phyloP scores from a whole-genome alignment of 2,797 vertebrate species.

The Lindbergichthys nudifrons region DNA sequence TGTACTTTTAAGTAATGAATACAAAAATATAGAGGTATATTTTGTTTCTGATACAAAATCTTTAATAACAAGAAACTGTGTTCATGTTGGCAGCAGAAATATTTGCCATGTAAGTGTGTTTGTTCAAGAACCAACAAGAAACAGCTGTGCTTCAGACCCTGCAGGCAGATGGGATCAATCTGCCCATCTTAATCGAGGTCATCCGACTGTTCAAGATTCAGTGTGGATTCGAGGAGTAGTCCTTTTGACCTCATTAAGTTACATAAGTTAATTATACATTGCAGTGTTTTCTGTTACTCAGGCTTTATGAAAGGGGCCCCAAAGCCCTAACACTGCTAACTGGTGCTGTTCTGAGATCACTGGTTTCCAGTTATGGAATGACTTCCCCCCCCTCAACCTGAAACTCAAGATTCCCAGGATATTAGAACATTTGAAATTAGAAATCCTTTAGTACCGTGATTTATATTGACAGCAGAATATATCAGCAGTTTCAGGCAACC shows the following conservation, averaged over 20 bases:
- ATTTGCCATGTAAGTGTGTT: background rate
- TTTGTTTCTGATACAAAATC: background rate
- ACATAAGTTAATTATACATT: background rate
- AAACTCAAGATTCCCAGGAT: constrained; percentile 5
- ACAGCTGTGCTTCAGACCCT: background rate
- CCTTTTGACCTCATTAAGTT: background rate
- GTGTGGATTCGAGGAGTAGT: background rate
- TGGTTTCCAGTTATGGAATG: background rate
- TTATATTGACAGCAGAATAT: background rate
- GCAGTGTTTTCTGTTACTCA: background rate
- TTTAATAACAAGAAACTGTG: background rate
- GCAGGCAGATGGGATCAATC: background rate
- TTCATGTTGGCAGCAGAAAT: background rate
- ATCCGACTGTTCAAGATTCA: background rate
- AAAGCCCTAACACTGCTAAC: background rate
- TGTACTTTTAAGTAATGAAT: background rate
- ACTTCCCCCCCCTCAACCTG: background rate
- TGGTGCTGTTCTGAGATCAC: background rate
- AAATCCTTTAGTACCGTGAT: background rate
- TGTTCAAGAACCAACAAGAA: background rate
- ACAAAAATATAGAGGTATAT: background rate
- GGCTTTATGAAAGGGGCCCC: background rate
- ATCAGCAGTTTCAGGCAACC: background rate
- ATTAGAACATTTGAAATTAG: background rate
- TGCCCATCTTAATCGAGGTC: background rate